Percentiles rank a stretch among this genome's conserved stretches.
Conservation (phyloP, 2,888 invertebrate species). For the Clostera curtula region DNA sequence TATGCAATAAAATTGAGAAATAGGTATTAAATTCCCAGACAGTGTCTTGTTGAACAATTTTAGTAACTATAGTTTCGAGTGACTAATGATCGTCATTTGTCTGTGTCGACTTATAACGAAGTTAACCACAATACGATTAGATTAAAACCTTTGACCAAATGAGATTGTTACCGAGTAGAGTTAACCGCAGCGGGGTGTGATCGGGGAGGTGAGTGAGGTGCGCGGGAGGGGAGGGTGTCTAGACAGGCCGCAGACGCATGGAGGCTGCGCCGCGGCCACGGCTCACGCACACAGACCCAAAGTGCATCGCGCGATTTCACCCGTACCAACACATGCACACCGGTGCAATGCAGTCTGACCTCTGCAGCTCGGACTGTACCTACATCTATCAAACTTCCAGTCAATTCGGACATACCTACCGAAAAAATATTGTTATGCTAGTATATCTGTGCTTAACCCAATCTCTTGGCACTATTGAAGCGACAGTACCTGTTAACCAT, state of each 20-base stretch:
- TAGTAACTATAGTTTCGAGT: too few relatives aligned
- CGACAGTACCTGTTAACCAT: too few relatives aligned
- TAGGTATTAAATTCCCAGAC: too few relatives aligned
- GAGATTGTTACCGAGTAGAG: constrained; percentile 28
- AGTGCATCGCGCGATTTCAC: constrained; percentile 49
- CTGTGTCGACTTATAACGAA: constrained; percentile 1
- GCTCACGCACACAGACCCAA: constrained; percentile 42
- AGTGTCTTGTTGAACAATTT: too few relatives aligned
- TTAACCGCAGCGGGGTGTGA: constrained; percentile 22
- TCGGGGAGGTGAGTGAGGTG: constrained; percentile 18
- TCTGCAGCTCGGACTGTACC: constrained; percentile 43
- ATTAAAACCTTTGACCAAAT: constrained; percentile 28
- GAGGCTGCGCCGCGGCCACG: constrained; percentile 60
- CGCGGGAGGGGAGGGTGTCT: constrained; percentile 49
- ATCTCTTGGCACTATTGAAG: constrained; percentile 1
- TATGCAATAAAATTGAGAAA: too few relatives aligned
- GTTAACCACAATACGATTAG: constrained; percentile 11
- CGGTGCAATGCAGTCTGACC: constrained; percentile 41
- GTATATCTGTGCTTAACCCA: background rate
- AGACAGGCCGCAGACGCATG: constrained; percentile 72
- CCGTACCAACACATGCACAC: constrained; percentile 22
- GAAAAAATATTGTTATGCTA: constrained; percentile 1
- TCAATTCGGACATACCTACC: too few relatives aligned
- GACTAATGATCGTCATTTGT: background rate
- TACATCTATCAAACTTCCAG: constrained; percentile 25